phyloP scores from a whole-genome alignment of 2,888 invertebrate species.

The Pheosia tremula region DNA sequence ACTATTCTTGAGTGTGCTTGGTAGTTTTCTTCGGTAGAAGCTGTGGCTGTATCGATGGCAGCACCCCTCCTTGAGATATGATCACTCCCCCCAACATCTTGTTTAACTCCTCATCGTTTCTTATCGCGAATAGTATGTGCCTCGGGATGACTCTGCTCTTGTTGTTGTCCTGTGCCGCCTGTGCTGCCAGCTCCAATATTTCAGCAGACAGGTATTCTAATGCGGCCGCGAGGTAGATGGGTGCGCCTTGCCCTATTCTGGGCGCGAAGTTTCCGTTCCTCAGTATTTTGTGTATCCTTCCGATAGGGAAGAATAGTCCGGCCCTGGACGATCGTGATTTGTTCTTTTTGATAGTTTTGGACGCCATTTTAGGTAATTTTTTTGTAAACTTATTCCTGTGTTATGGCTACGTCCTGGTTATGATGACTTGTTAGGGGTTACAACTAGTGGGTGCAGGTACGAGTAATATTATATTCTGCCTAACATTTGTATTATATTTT shows the following conservation, averaged over 20 bases:
- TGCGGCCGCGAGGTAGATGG: slow-evolving; percentile 83
- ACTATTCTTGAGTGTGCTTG: slow-evolving; percentile 32
- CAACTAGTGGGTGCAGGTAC: background rate
- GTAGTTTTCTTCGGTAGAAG: slow-evolving; percentile 64
- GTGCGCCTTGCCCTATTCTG: slow-evolving; percentile 80
- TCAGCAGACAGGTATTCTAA: slow-evolving; percentile 88
- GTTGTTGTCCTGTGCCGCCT: slow-evolving; percentile 87
- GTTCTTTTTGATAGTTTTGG: slow-evolving; percentile 40
- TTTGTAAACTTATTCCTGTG: no score
- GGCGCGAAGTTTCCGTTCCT: slow-evolving; percentile 86
- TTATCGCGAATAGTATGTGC: slow-evolving; percentile 61
- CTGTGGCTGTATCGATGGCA: slow-evolving; percentile 55
- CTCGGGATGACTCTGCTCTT: slow-evolving; percentile 79
- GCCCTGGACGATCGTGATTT: slow-evolving; percentile 74
- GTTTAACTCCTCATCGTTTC: slow-evolving; percentile 64
- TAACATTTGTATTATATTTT: no score
- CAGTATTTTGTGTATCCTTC: slow-evolving; percentile 83
- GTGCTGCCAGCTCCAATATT: slow-evolving; percentile 86
- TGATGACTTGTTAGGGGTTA: background rate
- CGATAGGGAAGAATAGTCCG: slow-evolving; percentile 83
- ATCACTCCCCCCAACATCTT: slow-evolving; percentile 56
- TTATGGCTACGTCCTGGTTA: background rate
- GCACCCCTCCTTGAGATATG: slow-evolving; percentile 61
- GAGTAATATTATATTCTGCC: background rate
- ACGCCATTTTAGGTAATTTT: slow-evolving; percentile 36